Evolutionary conservation across 2,888 invertebrate species (phyloP).

Genomic region (Cryptosula pallasiana): DNA sequence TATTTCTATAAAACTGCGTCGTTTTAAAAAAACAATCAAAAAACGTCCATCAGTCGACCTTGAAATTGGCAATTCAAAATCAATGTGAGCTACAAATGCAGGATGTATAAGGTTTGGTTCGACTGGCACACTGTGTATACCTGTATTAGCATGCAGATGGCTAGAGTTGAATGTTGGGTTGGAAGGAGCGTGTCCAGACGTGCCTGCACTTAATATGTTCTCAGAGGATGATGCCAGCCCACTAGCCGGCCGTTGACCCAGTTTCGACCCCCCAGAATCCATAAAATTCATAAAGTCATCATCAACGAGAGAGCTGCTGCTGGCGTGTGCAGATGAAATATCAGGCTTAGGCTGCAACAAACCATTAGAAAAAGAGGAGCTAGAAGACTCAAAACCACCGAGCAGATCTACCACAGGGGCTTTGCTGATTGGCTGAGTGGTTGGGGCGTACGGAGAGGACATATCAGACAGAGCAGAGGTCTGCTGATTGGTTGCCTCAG

Average conservation of each 20-base stretch:
- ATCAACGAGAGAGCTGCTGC: background rate
- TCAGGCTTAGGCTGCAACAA: background rate
- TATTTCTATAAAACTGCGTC: background rate
- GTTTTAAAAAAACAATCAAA: background rate
- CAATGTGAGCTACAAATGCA: no score
- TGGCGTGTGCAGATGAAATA: background rate
- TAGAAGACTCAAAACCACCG: background rate
- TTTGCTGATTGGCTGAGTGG: background rate
- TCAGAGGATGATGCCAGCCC: conserved; percentile 8
- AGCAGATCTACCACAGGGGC: background rate
- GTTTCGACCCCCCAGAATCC: background rate
- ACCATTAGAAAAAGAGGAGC: background rate
- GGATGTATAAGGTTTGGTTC: no score
- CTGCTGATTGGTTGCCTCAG: background rate
- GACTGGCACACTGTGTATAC: no score
- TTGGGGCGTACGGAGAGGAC: background rate
- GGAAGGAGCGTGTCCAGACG: background rate
- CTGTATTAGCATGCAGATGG: background rate
- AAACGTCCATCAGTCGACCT: no score
- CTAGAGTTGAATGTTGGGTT: background rate
- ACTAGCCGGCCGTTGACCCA: background rate
- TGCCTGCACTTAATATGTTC: background rate
- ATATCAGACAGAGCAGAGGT: background rate
- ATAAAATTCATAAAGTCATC: conserved; percentile 20
- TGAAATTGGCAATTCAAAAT: no score